These are phyloP conservation scores for Leucopsar rothschildi DNA, from an alignment of 2,113 vertebrate species.

Conservation along the genomic window DNA sequence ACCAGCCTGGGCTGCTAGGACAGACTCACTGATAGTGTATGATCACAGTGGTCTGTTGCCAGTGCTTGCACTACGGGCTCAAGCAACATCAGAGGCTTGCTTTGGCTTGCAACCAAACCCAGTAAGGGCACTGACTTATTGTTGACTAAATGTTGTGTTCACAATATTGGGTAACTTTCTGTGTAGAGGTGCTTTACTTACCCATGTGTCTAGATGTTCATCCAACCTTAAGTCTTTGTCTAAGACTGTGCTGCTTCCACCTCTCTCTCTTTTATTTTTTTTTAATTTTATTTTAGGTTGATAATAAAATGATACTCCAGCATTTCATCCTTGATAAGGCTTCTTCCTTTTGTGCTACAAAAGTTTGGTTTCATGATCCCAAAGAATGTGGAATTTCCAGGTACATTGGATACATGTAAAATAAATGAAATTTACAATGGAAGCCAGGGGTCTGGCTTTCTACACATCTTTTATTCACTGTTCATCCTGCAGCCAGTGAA, in stretches of 20 bases:
- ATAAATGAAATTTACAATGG: too few relatives aligned
- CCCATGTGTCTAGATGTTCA: not conserved
- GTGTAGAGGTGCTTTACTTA: not conserved
- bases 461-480: not conserved
- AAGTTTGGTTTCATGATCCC: not conserved
- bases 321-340: not conserved
- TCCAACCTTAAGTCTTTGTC: not conserved
- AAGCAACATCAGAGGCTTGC: not conserved
- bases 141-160: not conserved
- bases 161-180: not conserved
- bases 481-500: not conserved
- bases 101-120: not conserved
- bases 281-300: not conserved
- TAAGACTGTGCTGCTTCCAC: not conserved
- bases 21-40: rapidly evolving
- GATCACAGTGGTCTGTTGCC: rapidly evolving
- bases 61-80: not conserved
- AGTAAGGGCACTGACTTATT: not conserved
- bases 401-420: not conserved
- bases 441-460: not conserved
- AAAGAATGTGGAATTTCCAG: not conserved
- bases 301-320: not conserved
- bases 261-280: not conserved
- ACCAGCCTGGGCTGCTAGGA: not conserved
- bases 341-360: not conserved